Evolutionary conservation across 1,140 invertebrate species (phyloP), one percentile per base, ranked within the genome.

Genomic region (Drosophila tsacasi): DNA sequence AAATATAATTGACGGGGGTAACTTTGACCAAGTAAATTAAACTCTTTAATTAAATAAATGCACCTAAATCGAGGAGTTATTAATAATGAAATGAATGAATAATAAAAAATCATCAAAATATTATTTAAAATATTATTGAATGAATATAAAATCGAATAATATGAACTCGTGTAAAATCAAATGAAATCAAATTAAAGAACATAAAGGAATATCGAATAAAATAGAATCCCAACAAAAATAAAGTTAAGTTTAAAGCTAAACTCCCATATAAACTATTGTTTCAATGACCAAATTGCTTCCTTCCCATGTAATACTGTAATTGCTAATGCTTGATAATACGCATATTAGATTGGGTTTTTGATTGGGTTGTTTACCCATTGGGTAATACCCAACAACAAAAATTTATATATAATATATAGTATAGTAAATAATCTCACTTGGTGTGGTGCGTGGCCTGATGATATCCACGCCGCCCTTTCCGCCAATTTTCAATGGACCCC

Each of bases 361-460:
- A 1, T 8, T 13, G 5, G 5, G 32, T 23, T 37, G 32, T 23
- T 55, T 55, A 0, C 2, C n/a, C n/a, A n/a, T n/a, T n/a, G n/a
- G n/a, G n/a, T n/a, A n/a, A n/a, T n/a, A n/a, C n/a, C 2, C 52
- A 37, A 37, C 10, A 54, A 13, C 5, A 13, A 54, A 15, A 17
- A 5, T 4, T 19, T 8, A 13, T 3, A 13, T n/a, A 1, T 39
- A n/a, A 52, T n/a, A 30, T 3, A 13, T 19, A n/a, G 27, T 12
- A 61, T 15, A n/a, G 2, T 5, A 3, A 37, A 13, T 1, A 37
- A 49, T 94, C 95, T 95, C 94, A 95, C 95, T 95, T 77, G 95
- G 95, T 82, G 96, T 96, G 62, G 94, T 95, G 78, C 95, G 94
- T 80, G 94, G 93, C 91, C 96, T 94, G 79, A 97, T 96, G 83